These are phyloP conservation scores for Drepana arcuata DNA, from an alignment of 1,140 invertebrate genomes.

Conservation along the genomic window DNA sequence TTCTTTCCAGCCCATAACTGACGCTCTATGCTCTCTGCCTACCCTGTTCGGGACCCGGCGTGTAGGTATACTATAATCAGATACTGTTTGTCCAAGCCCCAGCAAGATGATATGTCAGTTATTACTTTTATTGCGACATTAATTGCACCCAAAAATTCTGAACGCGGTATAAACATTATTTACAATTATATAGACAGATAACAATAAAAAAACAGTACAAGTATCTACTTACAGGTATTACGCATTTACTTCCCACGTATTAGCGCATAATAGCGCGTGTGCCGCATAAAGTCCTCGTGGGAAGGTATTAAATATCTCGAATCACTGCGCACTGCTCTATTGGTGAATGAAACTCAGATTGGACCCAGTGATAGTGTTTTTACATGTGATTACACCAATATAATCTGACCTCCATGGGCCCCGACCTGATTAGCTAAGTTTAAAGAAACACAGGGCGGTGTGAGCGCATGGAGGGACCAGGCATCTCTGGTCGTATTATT, in stretches of 20 bases:
- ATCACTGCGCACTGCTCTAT: conserved; percentile 39
- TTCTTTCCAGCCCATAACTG: too few species aligned
- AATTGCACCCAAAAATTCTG: too few species aligned
- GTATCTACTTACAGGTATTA: conserved; percentile 5
- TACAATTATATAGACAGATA: not conserved
- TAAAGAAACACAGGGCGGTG: not conserved
- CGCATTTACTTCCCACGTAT: conserved; percentile 29
- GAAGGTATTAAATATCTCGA: conserved; percentile 63
- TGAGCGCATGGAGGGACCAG: conserved; percentile 15
- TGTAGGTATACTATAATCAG: too few species aligned
- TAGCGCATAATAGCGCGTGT: conserved; percentile 34
- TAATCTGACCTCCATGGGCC: conserved; percentile 23
- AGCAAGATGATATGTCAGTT: too few species aligned
- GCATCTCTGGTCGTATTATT: conserved; percentile 37
- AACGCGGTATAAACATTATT: too few species aligned
- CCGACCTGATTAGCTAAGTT: conserved; percentile 1
- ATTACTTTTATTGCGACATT: too few species aligned
- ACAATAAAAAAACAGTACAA: too few species aligned
- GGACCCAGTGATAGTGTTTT: conserved; percentile 40
- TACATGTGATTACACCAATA: conserved; percentile 28
- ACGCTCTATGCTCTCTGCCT: too few species aligned
- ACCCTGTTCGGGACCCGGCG: too few species aligned
- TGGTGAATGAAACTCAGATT: conserved; percentile 50
- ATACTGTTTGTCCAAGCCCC: too few species aligned
- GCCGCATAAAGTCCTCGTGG: conserved; percentile 48